phyloP scores from a whole-genome alignment of 2,113 vertebrate genomes.

The Chascanopsetta lugubris region DNA sequence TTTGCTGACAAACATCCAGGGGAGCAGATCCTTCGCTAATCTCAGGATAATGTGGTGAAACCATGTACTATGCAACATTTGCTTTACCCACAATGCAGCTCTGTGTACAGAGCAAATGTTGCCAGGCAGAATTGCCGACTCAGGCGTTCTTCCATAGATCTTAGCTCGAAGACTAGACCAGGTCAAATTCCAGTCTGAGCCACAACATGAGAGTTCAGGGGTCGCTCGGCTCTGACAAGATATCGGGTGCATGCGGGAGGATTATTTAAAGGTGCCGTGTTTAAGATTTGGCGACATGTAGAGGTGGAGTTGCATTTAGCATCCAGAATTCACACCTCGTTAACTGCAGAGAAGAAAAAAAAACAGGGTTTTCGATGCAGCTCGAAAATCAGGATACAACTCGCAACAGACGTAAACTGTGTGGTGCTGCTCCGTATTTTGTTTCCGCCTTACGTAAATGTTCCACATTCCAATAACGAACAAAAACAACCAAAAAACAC shows the following conservation, averaged over 20 bases:
- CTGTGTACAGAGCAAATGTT: neutral
- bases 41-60: neutral
- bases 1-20: neutral
- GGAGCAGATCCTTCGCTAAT: neutral
- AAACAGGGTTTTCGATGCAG: too few species aligned
- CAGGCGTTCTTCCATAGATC: conserved; percentile 13
- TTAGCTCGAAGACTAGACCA: conserved; percentile 17
- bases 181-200: conserved; percentile 31
- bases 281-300: too few species aligned
- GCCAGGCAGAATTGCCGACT: conserved; percentile 18
- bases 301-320: too few species aligned
- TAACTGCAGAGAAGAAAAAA: too few species aligned
- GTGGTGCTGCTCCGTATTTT: too few species aligned
- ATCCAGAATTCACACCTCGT: too few species aligned
- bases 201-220: neutral
- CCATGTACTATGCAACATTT: neutral
- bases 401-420: too few species aligned
- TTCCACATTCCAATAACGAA: too few species aligned
- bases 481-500: too few species aligned
- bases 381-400: too few species aligned
- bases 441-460: too few species aligned
- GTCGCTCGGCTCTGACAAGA: neutral
- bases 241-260: neutral
- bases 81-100: neutral
- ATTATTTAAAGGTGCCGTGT: too few species aligned